These are phyloP conservation scores for Scrobipalpa atriplicella DNA, from an alignment of 2,888 invertebrate species.

Conservation along the genomic window DNA sequence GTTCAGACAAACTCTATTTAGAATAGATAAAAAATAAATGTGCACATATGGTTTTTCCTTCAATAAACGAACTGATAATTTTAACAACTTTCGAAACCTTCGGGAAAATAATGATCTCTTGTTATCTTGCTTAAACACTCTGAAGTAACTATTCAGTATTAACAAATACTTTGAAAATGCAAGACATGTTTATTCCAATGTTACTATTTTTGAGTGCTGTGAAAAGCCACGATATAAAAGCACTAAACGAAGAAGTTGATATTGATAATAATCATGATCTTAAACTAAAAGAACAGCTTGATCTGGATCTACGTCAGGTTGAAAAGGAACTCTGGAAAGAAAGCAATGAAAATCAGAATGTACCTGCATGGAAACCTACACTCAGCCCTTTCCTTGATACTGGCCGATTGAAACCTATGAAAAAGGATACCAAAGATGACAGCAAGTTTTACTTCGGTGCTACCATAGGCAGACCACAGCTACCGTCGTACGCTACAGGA, in stretches of 20 bases:
- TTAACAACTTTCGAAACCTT: background rate
- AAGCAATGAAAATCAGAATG: background rate
- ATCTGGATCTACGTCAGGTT: background rate
- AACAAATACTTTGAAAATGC: background rate
- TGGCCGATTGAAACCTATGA: slow-evolving; percentile 41
- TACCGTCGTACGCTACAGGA: slow-evolving; percentile 44
- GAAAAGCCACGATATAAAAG: background rate
- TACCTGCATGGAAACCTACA: slow-evolving; percentile 32
- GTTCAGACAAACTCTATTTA: background rate
- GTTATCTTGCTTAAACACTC: background rate
- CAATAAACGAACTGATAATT: background rate
- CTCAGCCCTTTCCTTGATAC: slow-evolving; percentile 42
- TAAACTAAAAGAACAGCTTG: background rate
- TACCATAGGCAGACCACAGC: slow-evolving; percentile 42
- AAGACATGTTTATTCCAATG: background rate
- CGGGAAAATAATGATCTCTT: background rate
- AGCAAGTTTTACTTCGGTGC: slow-evolving; percentile 47
- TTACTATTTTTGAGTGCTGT: background rate
- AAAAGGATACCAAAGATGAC: slow-evolving; percentile 52
- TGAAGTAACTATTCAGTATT: background rate
- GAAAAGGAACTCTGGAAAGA: background rate
- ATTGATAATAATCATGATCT: background rate
- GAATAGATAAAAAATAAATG: background rate
- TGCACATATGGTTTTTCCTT: background rate
- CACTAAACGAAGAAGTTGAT: background rate